Base-by-base conservation (phyloP, 1,140 invertebrate species). In the Archegozetes longisetosus region DNA sequence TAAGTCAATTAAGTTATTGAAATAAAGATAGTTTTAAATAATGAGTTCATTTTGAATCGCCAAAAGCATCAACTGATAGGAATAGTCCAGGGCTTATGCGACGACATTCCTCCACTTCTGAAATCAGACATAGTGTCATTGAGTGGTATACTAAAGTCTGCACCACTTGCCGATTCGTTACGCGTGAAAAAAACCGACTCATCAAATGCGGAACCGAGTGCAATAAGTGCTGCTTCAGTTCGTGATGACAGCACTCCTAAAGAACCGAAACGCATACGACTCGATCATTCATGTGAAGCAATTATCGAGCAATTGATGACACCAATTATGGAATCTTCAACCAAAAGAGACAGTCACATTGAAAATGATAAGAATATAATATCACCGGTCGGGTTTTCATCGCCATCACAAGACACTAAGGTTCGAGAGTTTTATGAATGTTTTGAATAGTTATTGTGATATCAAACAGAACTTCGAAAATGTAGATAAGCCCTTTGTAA, bases 101-200 rank as follows among this genome's bases (percentile, higher is more conserved):
- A 65, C 56, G 70, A 71, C 29, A 61, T 61, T 14, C 65, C 67
- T n/a, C 66, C 69, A 53, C 58, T 74, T 25, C 65, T 65, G 4
- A 69, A 72, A 58, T 65, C 68, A 28, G 73, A 74, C 68, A 77
- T 84, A 59, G 71, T 78, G 23, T 76, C 78, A 25, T 74, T 84
- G 17, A 77, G 78, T 17, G 76, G 79, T 51, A 76, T 78, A 20
- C 78, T 85, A 76, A 83, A 83, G 67, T 79, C 79, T 64, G 78
- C 32, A 40, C 17, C 32, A 40, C 17, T 40, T 6, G 6, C 32
- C 6, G 32, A 40, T 40, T 9, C 32, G 17, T 17, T 40, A 40
- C 6, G 17, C 32, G 6, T 9, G 82, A 46, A 81, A 80, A 68
- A 67, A 80, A 63, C 82, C 82, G 22, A 71, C 77, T 22, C 73